A percentile compares a stretch with the other conserved stretches of the same genome.
phyloP scores from a whole-genome alignment of 2,113 vertebrate genomes.

The Macquaria ambigua region DNA sequence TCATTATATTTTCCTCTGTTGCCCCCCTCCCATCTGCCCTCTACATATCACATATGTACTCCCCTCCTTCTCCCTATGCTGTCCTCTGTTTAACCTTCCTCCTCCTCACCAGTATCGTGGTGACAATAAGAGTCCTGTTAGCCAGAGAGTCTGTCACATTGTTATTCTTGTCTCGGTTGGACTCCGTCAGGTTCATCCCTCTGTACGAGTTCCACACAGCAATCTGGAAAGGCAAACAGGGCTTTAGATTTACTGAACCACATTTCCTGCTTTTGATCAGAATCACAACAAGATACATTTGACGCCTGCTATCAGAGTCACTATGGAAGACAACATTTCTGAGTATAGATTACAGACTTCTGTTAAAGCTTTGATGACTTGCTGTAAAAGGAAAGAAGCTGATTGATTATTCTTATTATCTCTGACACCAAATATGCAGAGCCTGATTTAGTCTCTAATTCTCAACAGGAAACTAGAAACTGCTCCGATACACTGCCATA shows the following conservation, averaged over 20 bases:
- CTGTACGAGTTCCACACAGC: conserved; percentile 95
- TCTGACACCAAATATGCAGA: conserved; percentile 11
- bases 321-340: background rate
- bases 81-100: conserved; percentile 55
- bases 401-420: conserved; percentile 13
- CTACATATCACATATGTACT: conserved; percentile 8
- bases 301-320: background rate
- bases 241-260: conserved; percentile 29
- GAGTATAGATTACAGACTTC: background rate
- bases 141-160: conserved; percentile 94
- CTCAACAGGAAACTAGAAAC: conserved; percentile 28
- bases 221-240: conserved; percentile 84
- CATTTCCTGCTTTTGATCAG: conserved; percentile 24
- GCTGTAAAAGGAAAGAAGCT: conserved; percentile 16
- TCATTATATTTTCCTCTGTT: background rate
- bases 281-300: conserved; percentile 1
- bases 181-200: conserved; percentile 94
- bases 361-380: background rate
- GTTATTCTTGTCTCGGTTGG: conserved; percentile 85
- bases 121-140: conserved; percentile 96
- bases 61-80: conserved; percentile 5
- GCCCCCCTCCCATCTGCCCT: background rate
- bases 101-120: conserved; percentile 94
- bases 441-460: conserved; percentile 23
- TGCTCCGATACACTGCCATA: conserved; percentile 22